Evolutionary conservation across 2,888 invertebrate genomes (phyloP).

Genomic region (Merodon equestris): DNA sequence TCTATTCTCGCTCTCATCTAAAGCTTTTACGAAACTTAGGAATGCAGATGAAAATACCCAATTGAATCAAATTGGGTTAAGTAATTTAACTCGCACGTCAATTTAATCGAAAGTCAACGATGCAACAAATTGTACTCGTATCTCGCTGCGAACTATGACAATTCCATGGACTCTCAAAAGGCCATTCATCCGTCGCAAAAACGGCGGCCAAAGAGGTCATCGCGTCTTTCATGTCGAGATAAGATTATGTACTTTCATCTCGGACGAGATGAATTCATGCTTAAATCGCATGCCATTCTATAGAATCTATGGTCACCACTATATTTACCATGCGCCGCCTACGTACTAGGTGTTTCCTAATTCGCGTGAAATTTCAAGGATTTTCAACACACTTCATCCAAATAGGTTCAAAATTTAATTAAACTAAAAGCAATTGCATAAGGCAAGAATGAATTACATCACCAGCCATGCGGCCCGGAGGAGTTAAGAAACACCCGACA

Average conservation of each 20-base stretch:
- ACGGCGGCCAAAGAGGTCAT: constrained; percentile 50
- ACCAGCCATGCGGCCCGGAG: not conserved
- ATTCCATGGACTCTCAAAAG: constrained; percentile 2
- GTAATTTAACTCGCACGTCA: too few species aligned
- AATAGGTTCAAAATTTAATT: constrained; percentile 16
- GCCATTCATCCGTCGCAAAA: constrained; percentile 42
- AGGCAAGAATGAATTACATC: constrained; percentile 30
- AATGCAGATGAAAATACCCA: not conserved
- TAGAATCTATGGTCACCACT: not conserved
- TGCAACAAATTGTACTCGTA: not conserved
- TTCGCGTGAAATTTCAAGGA: constrained; percentile 48
- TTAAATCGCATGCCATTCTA: not conserved
- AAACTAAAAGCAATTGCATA: constrained; percentile 38
- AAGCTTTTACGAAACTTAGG: too few species aligned
- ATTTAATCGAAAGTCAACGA: constrained; percentile 4
- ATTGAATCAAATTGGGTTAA: constrained; percentile 28
- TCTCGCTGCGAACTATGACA: too few species aligned
- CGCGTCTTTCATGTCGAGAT: constrained; percentile 38
- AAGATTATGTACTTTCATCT: constrained; percentile 27
- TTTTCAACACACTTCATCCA: constrained; percentile 13
- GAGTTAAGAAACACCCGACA: constrained; percentile 26
- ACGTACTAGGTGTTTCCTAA: constrained; percentile 36
- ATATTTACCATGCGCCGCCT: constrained; percentile 14
- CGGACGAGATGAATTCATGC: constrained; percentile 4
- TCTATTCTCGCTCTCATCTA: too few species aligned